Conservation (phyloP, 2,888 invertebrate genomes). For the Hyalella azteca region DNA sequence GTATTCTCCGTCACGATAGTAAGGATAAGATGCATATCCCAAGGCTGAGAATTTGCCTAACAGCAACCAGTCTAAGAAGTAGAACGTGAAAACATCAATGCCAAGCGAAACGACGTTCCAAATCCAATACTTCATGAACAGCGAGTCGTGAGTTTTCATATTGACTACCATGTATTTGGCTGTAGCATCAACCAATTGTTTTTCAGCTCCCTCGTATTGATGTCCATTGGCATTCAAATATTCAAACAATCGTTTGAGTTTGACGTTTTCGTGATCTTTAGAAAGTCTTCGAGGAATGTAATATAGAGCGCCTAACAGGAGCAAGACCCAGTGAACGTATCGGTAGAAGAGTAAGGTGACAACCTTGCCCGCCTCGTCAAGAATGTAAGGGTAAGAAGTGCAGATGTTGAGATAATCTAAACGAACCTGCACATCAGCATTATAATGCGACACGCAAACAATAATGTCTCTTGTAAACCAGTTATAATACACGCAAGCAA, state of each 20-base stretch:
- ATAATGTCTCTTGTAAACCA: conserved; percentile 57
- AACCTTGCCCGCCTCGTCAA: neutral
- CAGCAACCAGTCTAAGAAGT: conserved; percentile 53
- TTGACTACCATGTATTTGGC: conserved; percentile 51
- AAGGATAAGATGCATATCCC: conserved; percentile 55
- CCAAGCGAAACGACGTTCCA: conserved; percentile 50
- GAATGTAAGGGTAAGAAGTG: conserved; percentile 51
- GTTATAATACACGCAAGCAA: conserved; percentile 55
- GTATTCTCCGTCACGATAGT: conserved; percentile 46
- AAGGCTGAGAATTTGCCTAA: conserved; percentile 49
- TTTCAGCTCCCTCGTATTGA: conserved; percentile 49
- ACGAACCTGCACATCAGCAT: conserved; percentile 55
- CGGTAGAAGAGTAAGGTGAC: conserved; percentile 52
- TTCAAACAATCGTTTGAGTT: conserved; percentile 53
- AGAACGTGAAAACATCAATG: conserved; percentile 51
- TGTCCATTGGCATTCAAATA: conserved; percentile 48
- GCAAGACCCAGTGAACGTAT: conserved; percentile 54
- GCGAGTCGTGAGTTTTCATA: conserved; percentile 53
- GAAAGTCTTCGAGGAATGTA: conserved; percentile 55
- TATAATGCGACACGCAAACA: conserved; percentile 55
- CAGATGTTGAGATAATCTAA: conserved; percentile 56
- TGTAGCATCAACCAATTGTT: conserved; percentile 48
- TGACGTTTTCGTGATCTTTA: conserved; percentile 50
- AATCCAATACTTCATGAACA: conserved; percentile 51
- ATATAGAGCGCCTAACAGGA: conserved; percentile 50